Base-by-base conservation (phyloP, 2,113 vertebrate species). In the Chaenogobius annularis region DNA sequence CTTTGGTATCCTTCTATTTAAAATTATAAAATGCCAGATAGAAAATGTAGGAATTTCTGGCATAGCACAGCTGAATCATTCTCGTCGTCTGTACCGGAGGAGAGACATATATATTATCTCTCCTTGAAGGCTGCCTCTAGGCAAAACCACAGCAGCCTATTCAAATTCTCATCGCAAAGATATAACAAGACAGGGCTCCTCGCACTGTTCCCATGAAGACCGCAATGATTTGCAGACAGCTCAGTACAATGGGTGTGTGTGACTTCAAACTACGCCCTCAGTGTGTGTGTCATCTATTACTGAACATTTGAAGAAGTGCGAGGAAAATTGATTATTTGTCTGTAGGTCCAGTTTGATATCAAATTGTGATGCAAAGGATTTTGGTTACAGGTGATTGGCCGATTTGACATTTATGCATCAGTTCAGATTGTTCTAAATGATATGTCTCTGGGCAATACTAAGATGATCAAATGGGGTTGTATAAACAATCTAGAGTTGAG, bases 61-160 rank as follows among this genome's bases (percentile, higher is more conserved):
- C 56, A 55, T 63, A 62, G 85, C 68, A 78, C 73, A 82, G 58
- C 31, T 71, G 43, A 70, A 85, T 81, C 68, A 82, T 86, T 78
- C 55, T 72, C 82, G 82, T 81, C 66, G 76, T 88, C 78, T 84
- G 74, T 66, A 77, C 75, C 67, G 79, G 73, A 76, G 54, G 80
- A 82, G 70, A 85, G 89, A 85, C 84, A 83, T 73, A 75, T 88
- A 85, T 89, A 83, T 88, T 77, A 82, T 78, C 67, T 84, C 73
- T 84, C 70, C 68, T 77, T 85, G 64, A 83, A 85, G 84, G 83
- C 66, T 79, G 77, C 83, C 88, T 86, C 79, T 52, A 81, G 88
- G 87, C 85, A 87, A 90, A 88, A 84, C 78, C 69, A 72, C 81
- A 83, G 78, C 81, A 79, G 71, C 78, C 81, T 70, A 82, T 89